phyloP scores from a whole-genome alignment of 2,888 invertebrate genomes.

The Hermodice carunculata region DNA sequence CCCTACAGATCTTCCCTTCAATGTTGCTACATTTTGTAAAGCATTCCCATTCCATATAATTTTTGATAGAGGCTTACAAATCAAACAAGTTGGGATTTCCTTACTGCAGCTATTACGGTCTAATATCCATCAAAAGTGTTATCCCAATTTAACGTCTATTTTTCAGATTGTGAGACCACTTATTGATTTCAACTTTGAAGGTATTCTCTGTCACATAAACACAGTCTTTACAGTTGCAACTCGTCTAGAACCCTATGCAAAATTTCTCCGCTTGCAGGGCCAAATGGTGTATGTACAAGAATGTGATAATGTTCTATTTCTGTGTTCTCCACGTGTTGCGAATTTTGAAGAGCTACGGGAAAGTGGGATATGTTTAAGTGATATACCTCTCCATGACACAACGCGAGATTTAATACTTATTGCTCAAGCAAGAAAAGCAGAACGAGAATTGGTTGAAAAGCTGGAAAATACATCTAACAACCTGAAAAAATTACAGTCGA shows the following conservation, averaged over 20 bases:
- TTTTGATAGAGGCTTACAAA: constrained; percentile 36
- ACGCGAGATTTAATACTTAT: constrained; percentile 50
- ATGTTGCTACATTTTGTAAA: constrained; percentile 32
- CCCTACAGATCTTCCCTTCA: constrained; percentile 17
- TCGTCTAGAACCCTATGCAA: background rate
- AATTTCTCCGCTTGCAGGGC: constrained; percentile 45
- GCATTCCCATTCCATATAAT: constrained; percentile 53
- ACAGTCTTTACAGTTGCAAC: constrained; percentile 80
- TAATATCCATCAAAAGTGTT: background rate
- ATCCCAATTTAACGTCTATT: constrained; percentile 76
- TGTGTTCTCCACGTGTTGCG: constrained; percentile 50
- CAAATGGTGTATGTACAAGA: constrained; percentile 54
- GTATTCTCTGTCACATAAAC: constrained; percentile 93
- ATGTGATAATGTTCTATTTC: constrained; percentile 45
- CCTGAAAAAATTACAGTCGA: constrained; percentile 46
- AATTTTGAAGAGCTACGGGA: constrained; percentile 45
- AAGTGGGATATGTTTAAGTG: constrained; percentile 46
- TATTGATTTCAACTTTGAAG: constrained; percentile 89
- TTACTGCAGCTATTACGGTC: constrained; percentile 25
- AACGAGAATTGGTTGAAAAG: constrained; percentile 50
- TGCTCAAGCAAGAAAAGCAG: constrained; percentile 44
- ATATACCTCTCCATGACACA: constrained; percentile 52
- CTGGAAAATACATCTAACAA: constrained; percentile 54
- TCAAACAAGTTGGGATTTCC: constrained; percentile 36
- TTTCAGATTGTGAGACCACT: constrained; percentile 80